Evolutionary conservation across 1,140 invertebrate species (phyloP).

Genomic region (Conus ventricosus): DNA sequence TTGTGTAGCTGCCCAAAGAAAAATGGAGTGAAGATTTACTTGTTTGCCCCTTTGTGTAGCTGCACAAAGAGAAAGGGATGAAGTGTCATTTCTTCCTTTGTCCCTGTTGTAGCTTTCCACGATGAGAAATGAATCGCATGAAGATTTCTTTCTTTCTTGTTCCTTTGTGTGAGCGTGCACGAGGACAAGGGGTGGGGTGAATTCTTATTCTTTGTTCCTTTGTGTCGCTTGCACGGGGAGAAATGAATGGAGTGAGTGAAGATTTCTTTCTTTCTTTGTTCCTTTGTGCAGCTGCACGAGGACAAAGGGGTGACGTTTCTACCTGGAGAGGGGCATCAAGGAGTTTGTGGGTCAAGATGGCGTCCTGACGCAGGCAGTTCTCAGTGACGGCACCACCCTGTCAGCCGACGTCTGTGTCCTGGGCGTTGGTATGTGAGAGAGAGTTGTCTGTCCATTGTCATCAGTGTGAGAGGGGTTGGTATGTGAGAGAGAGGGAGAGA

Average conservation of each 20-base stretch:
- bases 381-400: conserved; percentile 82
- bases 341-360: conserved; percentile 75
- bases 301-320: conserved; percentile 83
- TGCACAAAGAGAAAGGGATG: no score
- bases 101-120: no score
- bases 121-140: no score
- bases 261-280: not conserved
- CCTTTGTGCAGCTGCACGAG: conserved; percentile 72
- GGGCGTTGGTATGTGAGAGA: no score
- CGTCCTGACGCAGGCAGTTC: conserved; percentile 79
- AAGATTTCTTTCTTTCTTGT: not conserved
- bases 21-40: no score
- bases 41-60: no score
- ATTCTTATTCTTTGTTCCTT: not conserved
- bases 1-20: no score
- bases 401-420: conserved; percentile 88
- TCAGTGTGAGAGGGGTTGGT: no score
- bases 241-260: not conserved
- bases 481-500: no score
- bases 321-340: conserved; percentile 76
- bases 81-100: no score
- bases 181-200: not conserved
- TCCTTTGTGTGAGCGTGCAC: no score
- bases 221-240: not conserved
- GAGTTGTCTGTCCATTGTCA: no score